Percentiles rank a stretch among this genome's conserved stretches.
Evolutionary conservation across 2,888 invertebrate genomes (phyloP).

Genomic region (Holacanthella duospinosa): DNA sequence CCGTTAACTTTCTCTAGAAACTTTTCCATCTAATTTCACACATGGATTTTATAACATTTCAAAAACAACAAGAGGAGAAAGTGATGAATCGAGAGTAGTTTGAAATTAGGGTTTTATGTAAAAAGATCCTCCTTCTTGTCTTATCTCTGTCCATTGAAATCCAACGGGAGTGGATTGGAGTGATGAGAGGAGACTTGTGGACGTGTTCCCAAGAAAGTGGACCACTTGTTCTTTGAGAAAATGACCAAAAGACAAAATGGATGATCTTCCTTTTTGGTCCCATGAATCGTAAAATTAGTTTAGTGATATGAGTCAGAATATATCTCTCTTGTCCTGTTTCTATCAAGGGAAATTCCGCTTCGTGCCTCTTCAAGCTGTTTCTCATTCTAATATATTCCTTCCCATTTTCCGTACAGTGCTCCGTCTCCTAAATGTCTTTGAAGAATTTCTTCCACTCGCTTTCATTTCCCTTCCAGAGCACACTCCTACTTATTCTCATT

Average conservation of each 20-base stretch:
- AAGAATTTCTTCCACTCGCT: background rate
- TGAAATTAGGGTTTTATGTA: background rate
- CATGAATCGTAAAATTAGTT: slow-evolving; percentile 2
- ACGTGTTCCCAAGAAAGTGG: background rate
- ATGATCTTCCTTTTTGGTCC: background rate
- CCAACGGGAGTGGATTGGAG: too few species aligned
- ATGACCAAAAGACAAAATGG: slow-evolving; percentile 1
- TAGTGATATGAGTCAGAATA: background rate
- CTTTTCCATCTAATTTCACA: background rate
- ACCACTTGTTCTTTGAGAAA: background rate
- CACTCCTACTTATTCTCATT: background rate
- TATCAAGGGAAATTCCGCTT: background rate
- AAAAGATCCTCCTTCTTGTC: too few species aligned
- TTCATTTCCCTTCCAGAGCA: background rate
- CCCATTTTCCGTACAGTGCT: too few species aligned
- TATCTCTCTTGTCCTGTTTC: too few species aligned
- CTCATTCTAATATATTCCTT: background rate
- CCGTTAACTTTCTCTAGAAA: background rate
- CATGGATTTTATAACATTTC: background rate
- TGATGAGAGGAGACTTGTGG: background rate
- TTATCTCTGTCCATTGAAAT: too few species aligned
- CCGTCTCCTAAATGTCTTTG: too few species aligned
- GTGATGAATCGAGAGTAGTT: background rate
- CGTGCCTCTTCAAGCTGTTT: background rate
- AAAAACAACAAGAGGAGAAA: too few species aligned